These are phyloP conservation scores for Sporophila hypoxantha DNA, from an alignment of 2,113 vertebrate species.

Conservation along the genomic window DNA sequence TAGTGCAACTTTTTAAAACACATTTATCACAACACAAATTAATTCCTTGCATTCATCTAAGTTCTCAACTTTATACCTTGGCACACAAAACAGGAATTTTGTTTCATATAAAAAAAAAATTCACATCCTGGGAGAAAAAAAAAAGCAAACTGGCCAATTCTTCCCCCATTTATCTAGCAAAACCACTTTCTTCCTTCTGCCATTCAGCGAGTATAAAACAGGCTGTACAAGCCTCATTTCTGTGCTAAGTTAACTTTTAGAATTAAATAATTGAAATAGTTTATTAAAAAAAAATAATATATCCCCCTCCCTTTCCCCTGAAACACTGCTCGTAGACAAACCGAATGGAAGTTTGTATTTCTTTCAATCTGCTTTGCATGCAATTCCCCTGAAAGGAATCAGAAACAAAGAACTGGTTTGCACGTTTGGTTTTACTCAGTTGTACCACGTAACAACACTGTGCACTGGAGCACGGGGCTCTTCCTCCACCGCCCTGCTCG, in stretches of 20 bases:
- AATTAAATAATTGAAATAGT: constrained; percentile 78
- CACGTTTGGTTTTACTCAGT: constrained; percentile 73
- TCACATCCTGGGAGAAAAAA: constrained; percentile 48
- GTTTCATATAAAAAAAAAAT: constrained; percentile 63
- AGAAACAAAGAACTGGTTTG: constrained; percentile 69
- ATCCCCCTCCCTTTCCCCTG: background rate
- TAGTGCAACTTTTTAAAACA: constrained; percentile 92
- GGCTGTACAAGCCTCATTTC: constrained; percentile 53
- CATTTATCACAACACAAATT: constrained; percentile 73
- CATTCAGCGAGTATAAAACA: constrained; percentile 62
- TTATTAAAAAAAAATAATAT: constrained; percentile 65
- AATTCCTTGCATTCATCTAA: constrained; percentile 73
- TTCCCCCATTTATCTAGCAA: constrained; percentile 63
- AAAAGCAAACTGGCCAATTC: constrained; percentile 69
- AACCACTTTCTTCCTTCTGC: constrained; percentile 55
- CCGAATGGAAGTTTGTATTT: constrained; percentile 60
- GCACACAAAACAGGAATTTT: constrained; percentile 87
- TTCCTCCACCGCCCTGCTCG: constrained; percentile 23
- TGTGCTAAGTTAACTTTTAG: constrained; percentile 72
- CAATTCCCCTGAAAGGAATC: constrained; percentile 73
- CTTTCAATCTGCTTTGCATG: constrained; percentile 65
- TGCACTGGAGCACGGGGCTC: constrained; percentile 68
- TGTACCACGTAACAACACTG: constrained; percentile 65
- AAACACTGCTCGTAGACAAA: constrained; percentile 64
- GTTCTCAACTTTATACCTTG: constrained; percentile 78